A percentile compares a stretch with the other conserved stretches of the same genome.
phyloP scores from a whole-genome alignment of 2,888 invertebrate species.

The Miltochrista miniata region DNA sequence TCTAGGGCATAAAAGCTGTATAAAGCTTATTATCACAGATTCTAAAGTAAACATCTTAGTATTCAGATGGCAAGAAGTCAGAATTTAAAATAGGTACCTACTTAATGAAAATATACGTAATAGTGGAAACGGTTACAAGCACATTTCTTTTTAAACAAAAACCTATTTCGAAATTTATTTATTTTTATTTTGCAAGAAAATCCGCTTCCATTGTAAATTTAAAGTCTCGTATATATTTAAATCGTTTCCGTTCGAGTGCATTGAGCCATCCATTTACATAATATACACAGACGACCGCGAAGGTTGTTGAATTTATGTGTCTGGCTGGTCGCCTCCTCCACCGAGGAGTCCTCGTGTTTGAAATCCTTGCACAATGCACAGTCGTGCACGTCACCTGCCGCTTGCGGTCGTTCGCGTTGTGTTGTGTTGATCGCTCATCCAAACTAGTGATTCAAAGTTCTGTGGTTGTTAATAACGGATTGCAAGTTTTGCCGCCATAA shows the following conservation, averaged over 20 bases:
- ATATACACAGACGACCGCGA: slow-evolving; percentile 29
- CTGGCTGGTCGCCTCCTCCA: slow-evolving; percentile 40
- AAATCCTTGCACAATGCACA: slow-evolving; percentile 33
- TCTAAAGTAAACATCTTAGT: too few relatives aligned
- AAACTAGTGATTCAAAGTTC: slow-evolving; percentile 21
- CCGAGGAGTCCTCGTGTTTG: slow-evolving; percentile 11
- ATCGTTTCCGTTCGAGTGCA: slow-evolving; percentile 8
- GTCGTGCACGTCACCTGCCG: slow-evolving; percentile 26
- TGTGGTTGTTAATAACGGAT: slow-evolving; percentile 33
- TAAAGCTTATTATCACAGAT: too few relatives aligned
- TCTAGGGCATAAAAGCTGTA: too few relatives aligned
- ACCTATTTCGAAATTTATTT: too few relatives aligned
- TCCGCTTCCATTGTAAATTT: too few relatives aligned
- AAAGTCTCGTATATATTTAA: too few relatives aligned
- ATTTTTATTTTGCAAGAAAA: too few relatives aligned
- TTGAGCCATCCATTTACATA: slow-evolving; percentile 36
- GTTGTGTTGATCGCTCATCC: slow-evolving; percentile 31
- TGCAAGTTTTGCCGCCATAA: slow-evolving; percentile 19
- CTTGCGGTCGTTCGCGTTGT: slow-evolving; percentile 19
- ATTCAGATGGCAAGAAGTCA: too few relatives aligned
- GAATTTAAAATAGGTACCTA: too few relatives aligned
- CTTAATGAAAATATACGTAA: too few relatives aligned
- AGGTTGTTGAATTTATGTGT: slow-evolving; percentile 50
- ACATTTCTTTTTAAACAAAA: too few relatives aligned
- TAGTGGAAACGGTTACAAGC: too few relatives aligned